Base-by-base conservation (phyloP, 2,797 vertebrate genomes). In the Fratercula arctica region DNA sequence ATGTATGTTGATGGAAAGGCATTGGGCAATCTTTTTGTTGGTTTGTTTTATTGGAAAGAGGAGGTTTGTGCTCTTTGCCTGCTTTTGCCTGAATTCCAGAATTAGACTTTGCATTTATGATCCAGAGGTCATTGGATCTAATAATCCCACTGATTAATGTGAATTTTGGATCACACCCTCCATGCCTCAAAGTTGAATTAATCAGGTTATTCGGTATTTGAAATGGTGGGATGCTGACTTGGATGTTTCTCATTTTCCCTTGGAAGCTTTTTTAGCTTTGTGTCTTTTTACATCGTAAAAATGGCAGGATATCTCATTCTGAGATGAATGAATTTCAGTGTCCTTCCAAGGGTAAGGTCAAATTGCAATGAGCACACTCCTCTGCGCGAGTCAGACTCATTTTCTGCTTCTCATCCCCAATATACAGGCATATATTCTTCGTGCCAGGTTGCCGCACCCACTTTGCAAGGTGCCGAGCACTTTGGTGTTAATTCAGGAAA, bases 401-500 rank as follows among this genome's bases (percentile, higher is more conserved):
- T 94, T 87, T 87, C 48, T 70, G 56, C 53, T 60, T 23, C 82
- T 91, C 66, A 15, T 78, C 83, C 66, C 45, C 76, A 21, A 6
- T 14, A 35, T 73, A 20, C 33, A 43, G n/a, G 37, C 91, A 21
- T 16, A 0, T 3, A 12, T 10, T 57, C 94, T 29, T 48, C 0
- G 0, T 92, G 89, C 92, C 92, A 95, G 53, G 81, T 41, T 77
- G 84, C 70, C 37, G 19, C 68, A 70, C 91, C 77, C 56, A 85
- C 77, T 51, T 45, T 85, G 86, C 77, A 35, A 79, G 78, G 81
- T 93, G 87, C 90, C 3, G 4, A 21, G 59, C n/a, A 5, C 85
- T 68, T 85, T 33, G 75, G 64, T 92, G 84, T 92, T 90, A 85
- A 87, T 92, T 95, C 76, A 79, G 89, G 57, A 89, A 92, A 95